Percentiles rank a stretch among this genome's conserved stretches.
These are phyloP conservation scores for Scaptomyza parva DNA, from an alignment of 2,888 invertebrate species.

Conservation along the genomic window DNA sequence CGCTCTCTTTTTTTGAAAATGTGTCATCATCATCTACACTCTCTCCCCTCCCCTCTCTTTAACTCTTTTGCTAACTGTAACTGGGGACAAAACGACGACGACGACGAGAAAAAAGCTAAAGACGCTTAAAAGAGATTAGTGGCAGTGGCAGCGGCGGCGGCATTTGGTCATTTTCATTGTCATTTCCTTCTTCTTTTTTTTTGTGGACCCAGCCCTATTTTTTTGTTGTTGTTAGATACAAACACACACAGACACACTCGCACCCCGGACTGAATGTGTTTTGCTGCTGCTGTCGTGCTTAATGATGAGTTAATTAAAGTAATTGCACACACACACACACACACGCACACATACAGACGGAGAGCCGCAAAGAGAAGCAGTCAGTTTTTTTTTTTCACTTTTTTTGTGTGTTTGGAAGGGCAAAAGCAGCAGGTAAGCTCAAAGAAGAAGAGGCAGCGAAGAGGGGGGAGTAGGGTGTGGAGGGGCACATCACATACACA, in stretches of 20 bases:
- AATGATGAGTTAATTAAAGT: constrained; percentile 80
- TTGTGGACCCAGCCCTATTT: constrained; percentile 10
- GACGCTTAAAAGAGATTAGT: constrained; percentile 43
- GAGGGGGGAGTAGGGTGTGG: constrained; percentile 2
- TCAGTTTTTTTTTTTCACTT: constrained; percentile 33
- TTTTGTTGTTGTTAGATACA: constrained; percentile 30
- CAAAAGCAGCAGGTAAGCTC: constrained; percentile 38
- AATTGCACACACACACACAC: constrained; percentile 57
- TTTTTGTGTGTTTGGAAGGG: constrained; percentile 13
- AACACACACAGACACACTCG: constrained; percentile 5
- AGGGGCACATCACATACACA: constrained; percentile 29
- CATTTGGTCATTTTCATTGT: constrained; percentile 69
- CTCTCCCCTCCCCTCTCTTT: constrained; percentile 1
- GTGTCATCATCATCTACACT: constrained; percentile 43
- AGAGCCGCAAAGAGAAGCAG: constrained; percentile 16
- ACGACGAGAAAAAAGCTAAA: constrained; percentile 37
- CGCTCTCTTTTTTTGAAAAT: constrained; percentile 45
- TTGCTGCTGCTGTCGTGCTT: constrained; percentile 60
- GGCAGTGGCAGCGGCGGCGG: constrained; percentile 51
- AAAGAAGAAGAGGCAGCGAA: constrained; percentile 7
- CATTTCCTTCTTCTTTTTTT: constrained; percentile 76
- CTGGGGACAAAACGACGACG: constrained; percentile 50
- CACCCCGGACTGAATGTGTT: constrained; percentile 39
- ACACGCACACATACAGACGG: not conserved
- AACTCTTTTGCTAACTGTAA: constrained; percentile 49